Evolutionary conservation across 2,888 invertebrate species (phyloP), one percentile per base, ranked within the genome.

Genomic region (Aquatica leii): DNA sequence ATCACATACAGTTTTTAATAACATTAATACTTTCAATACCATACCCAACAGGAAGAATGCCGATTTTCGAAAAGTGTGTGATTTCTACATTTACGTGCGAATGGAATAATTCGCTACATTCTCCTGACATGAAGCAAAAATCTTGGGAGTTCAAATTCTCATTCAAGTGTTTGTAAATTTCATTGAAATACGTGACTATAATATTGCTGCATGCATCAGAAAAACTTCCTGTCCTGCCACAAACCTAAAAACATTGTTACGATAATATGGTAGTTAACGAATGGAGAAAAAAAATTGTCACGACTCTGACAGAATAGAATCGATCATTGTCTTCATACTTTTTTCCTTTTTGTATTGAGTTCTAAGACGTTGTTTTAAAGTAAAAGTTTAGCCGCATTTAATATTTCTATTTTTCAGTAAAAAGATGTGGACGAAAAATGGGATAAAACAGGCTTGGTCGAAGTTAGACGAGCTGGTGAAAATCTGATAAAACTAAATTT

Each of bases 161-260:
- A 71, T 86, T 82, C 1, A 92, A 70, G 56, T 87, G 87, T 4
- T 82, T 80, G 68, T 91, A 87, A 61, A 95, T 89, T 48, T 87
- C 85, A 73, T 89, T 87, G 81, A 92, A 92, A 78, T 95, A 87
- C 15, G 86, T 87, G 63, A 92, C 83, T 24, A 92, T 85, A 11
- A 91, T 85, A 76, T 89, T 89, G 43, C 90, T 86, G 76, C 95
- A 95, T 6, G 90, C 90, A 81, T 94, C 94, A 0, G 93, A 90
- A 46, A 90, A 87, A 1, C 90, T 90, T 53, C 89, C 87, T 75
- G 91, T 80, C 60, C 85, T 82, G 48, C 91, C 88, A 79, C 95
- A 94, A 1, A 87, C 73, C 84, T 83, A 72, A 74, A 84, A 66
- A 71, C 21, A 15, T 20, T 35, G 9, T 53, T 21, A 17, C n/a